Evolutionary conservation across 1,140 invertebrate species (phyloP), one percentile per base, ranked within the genome.

Genomic region (Dreissena polymorpha): DNA sequence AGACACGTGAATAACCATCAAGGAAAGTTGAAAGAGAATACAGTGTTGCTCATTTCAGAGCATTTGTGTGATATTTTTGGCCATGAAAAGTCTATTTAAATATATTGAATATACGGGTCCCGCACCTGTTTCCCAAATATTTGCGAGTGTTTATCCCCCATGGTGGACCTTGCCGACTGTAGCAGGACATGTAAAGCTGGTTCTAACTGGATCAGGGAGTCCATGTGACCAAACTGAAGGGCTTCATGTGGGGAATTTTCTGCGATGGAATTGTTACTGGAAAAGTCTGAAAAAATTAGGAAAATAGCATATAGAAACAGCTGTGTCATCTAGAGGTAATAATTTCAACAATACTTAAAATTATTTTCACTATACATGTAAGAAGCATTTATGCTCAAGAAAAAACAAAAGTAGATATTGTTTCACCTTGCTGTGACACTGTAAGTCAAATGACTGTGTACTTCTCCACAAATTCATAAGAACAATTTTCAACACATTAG

Each of bases 91-190:
- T 39, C 3, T 39, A 39, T 39, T 39, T 39, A 39, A 39, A 39
- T 39, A 39, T 8, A 39, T 39, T 39, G 39, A 39, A 39, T 39
- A 39, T 39, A 39, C 39, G 39, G 2, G 25, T 77, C 74, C 25
- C 91, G 60, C 18, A 88, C 76, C 49, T 87, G 83, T 13, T 88
- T 78, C 7, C 81, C 86, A 84, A 90, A 91, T 50, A 86, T 85
- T 10, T 82, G 51, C 12, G 90, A 88, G 55, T 86, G 84, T 29
- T 65, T 84, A 65, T 91, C 86, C 16, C 64, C 50, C 7, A 85
- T 73, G 53, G 71, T 87, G 13, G 84, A 83, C 57, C 70, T 74
- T n/a, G 88, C 83, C 18, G 83, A 80, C 13, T 87, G 63, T 13
- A 89, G 74, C 23, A 91, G 63, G 0, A 90, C 39, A n/a, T 65